Evolutionary conservation across 1,140 invertebrate species (phyloP), one percentile per base, ranked within the genome.

Genomic region (Megathymus violae): DNA sequence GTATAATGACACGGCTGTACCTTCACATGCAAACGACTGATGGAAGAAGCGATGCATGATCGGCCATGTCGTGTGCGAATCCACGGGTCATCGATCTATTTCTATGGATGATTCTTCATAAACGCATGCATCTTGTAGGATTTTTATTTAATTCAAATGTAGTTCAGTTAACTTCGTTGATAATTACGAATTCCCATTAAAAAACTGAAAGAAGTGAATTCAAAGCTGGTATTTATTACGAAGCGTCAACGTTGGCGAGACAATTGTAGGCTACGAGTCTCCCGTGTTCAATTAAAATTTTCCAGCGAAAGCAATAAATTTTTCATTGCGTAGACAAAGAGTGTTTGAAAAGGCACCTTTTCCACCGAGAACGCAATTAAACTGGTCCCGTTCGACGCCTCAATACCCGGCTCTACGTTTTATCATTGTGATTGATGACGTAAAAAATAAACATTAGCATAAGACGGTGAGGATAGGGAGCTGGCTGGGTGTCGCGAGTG

Each of bases 281-380:
- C 41, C 47, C 50, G 51, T 80, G 81, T 83, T 79, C 82, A 87
- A 85, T 87, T 85, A 84, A 86, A 85, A 80, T 76, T 76, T 83
- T 74, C 70, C 80, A 67, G 69, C 62, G 70, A 71, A 71, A 74
- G 74, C 74, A 84, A 88, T 88, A 85, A 84, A 85, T 88, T 81
- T 84, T 84, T 80, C 82, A 82, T 80, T 78, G 82, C 80, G 75
- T 73, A 76, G 75, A 83, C 79, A 82, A 83, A 76, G 78, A 79
- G 67, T 50, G 52, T 67, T 76, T 69, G 58, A 73, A 77, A 78
- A 73, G 71, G 69, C 73, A 66, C 67, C 59, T 67, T 59, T 76
- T 73, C 74, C 75, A 75, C 72, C 38, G 65, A 51, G 64, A 78
- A 73, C 69, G 71, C 67, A 76, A 75, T 76, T 76, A 80, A 80